phyloP scores from a whole-genome alignment of 2,888 invertebrate genomes.

The Chirona hameri region DNA sequence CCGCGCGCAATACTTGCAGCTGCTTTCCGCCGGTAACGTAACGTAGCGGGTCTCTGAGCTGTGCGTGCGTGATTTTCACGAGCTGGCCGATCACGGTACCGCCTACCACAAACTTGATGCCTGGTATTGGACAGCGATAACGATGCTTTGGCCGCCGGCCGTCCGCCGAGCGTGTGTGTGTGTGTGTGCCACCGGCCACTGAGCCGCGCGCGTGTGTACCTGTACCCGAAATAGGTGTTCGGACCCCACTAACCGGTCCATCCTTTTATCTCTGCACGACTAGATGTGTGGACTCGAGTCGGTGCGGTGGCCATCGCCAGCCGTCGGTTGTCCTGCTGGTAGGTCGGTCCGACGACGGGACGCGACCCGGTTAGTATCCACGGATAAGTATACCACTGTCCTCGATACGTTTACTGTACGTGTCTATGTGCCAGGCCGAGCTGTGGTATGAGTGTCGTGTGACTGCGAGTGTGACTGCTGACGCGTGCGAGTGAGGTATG shows the following conservation, averaged over 20 bases:
- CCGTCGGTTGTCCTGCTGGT: background rate
- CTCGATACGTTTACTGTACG: background rate
- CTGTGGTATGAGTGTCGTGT: background rate
- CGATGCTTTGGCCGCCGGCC: background rate
- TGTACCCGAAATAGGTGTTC: background rate
- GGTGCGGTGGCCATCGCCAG: background rate
- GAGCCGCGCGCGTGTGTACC: background rate
- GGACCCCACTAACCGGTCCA: background rate
- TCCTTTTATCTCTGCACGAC: slow-evolving; percentile 23
- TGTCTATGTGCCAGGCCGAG: background rate
- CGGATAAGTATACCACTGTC: slow-evolving; percentile 13
- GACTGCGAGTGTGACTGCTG: background rate
- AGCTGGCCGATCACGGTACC: no score
- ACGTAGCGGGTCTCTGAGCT: no score
- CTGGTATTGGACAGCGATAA: no score
- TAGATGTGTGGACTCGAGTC: slow-evolving; percentile 5
- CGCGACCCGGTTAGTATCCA: slow-evolving; percentile 8
- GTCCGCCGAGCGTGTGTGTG: background rate
- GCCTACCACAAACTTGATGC: no score
- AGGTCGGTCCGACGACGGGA: background rate
- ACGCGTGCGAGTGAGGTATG: background rate
- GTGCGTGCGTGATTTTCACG: no score
- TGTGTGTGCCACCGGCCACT: background rate
- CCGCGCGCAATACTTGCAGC: no score
- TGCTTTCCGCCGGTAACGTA: no score